A percentile compares a stretch with the other conserved stretches of the same genome.
These are phyloP conservation scores for Platichthys flesus DNA, from an alignment of 2,113 vertebrate species.

Conservation along the genomic window DNA sequence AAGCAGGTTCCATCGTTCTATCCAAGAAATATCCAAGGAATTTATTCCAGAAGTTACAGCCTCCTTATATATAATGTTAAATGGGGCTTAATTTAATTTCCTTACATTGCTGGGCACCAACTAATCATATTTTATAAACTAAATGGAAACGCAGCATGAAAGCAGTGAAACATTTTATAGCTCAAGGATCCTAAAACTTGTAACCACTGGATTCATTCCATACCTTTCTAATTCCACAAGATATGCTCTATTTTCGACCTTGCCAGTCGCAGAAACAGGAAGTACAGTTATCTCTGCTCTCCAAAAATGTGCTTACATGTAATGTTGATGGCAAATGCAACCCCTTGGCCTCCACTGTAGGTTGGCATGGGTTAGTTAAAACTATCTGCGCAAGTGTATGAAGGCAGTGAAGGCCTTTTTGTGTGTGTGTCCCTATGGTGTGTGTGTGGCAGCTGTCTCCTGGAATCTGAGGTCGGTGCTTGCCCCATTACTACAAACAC, in stretches of 20 bases:
- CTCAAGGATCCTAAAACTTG: too few species aligned
- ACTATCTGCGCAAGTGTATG: slow-evolving; percentile 20
- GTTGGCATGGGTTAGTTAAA: slow-evolving; percentile 25
- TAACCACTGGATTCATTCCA: too few species aligned
- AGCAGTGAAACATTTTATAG: neutral
- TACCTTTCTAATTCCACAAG: too few species aligned
- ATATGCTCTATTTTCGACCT: too few species aligned
- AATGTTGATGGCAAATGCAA: slow-evolving; percentile 10
- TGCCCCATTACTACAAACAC: slow-evolving; percentile 53
- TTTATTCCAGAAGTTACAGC: too few species aligned
- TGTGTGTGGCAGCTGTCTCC: slow-evolving; percentile 62
- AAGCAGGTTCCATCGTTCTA: neutral
- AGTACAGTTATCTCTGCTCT: neutral
- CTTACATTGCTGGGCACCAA: too few species aligned
- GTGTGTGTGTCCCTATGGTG: slow-evolving; percentile 7
- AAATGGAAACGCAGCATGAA: neutral
- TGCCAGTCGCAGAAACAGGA: too few species aligned
- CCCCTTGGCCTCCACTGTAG: slow-evolving; percentile 24
- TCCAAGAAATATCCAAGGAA: too few species aligned
- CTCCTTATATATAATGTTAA: too few species aligned
- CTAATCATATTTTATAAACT: too few species aligned
- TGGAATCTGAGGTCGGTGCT: slow-evolving; percentile 63
- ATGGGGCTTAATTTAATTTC: too few species aligned
- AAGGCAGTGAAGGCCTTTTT: slow-evolving; percentile 32
- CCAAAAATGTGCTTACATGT: neutral